Evolutionary conservation across 2,797 vertebrate genomes (phyloP).

Genomic region (Sternarchorhynchus goeldii): DNA sequence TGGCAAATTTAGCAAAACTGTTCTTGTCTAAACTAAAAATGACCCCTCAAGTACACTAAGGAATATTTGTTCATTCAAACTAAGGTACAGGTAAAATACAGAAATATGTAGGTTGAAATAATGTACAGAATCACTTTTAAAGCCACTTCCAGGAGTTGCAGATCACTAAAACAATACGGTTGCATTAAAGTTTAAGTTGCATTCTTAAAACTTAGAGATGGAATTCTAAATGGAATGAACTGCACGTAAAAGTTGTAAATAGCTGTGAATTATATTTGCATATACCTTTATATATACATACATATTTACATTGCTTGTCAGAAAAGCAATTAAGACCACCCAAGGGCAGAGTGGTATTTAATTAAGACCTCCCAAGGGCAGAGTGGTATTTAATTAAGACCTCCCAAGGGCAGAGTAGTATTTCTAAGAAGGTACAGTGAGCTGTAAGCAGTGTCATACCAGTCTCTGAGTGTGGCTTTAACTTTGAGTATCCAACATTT

Average conservation of each 20-base stretch:
- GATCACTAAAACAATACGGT: too few species aligned
- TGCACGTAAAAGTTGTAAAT: not conserved
- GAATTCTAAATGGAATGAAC: not conserved
- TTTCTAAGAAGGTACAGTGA: slow-evolving; percentile 7
- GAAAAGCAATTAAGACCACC: too few species aligned
- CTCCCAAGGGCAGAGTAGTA: not conserved
- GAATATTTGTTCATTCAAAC: not conserved
- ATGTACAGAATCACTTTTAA: not conserved
- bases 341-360: too few species aligned
- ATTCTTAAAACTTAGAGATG: not conserved
- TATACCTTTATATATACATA: too few species aligned
- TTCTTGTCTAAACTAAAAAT: too few species aligned
- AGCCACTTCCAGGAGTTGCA: not conserved
- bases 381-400: too few species aligned
- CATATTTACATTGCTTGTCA: too few species aligned
- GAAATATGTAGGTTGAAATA: not conserved
- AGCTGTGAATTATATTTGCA: not conserved
- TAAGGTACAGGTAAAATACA: not conserved
- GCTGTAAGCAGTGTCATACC: not conserved
- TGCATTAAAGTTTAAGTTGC: not conserved
- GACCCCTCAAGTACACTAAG: too few species aligned
- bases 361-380: too few species aligned
- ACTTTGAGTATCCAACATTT: not conserved
- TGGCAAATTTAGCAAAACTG: not conserved
- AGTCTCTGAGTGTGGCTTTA: not conserved